Conservation (phyloP, 2,113 vertebrate species). For the Ictidomys tridecemlineatus region DNA sequence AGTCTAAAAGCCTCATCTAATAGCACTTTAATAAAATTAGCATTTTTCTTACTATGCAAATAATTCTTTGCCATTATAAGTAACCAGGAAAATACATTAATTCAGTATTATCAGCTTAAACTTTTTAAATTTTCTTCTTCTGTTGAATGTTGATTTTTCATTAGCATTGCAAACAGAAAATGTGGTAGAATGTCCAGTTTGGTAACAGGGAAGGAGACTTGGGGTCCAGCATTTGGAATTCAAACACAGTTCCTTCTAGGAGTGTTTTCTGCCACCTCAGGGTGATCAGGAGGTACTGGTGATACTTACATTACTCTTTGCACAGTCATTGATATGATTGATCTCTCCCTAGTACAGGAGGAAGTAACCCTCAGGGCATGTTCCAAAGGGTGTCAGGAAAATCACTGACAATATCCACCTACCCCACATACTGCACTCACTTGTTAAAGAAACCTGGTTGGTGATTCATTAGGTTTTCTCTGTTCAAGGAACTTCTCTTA, state of each 20-base stretch:
- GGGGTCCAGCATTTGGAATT: slow-evolving; percentile 18
- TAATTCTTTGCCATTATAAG: slow-evolving; percentile 70
- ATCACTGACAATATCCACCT: too few relatives aligned
- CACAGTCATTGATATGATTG: not conserved
- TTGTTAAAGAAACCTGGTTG: not conserved
- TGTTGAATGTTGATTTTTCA: slow-evolving; percentile 68
- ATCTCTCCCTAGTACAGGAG: not conserved
- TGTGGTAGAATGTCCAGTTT: not conserved
- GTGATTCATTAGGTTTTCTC: not conserved
- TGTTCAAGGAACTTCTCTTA: not conserved
- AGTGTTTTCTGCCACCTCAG: not conserved
- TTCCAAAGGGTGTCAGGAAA: not conserved
- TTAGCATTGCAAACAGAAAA: slow-evolving; percentile 59
- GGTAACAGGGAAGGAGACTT: not conserved
- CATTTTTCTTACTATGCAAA: slow-evolving; percentile 58
- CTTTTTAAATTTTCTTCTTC: slow-evolving; percentile 46
- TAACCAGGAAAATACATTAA: slow-evolving; percentile 61
- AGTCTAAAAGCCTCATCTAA: slow-evolving; percentile 56
- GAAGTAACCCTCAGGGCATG: not conserved
- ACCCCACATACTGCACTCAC: not conserved
- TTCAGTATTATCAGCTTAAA: slow-evolving; percentile 57
- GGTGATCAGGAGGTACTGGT: not conserved
- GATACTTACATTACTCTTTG: not conserved
- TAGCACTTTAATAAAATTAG: slow-evolving; percentile 65
- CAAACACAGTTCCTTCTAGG: not conserved